phyloP scores from a whole-genome alignment of 2,113 vertebrate species.

The Carassius carassius region DNA sequence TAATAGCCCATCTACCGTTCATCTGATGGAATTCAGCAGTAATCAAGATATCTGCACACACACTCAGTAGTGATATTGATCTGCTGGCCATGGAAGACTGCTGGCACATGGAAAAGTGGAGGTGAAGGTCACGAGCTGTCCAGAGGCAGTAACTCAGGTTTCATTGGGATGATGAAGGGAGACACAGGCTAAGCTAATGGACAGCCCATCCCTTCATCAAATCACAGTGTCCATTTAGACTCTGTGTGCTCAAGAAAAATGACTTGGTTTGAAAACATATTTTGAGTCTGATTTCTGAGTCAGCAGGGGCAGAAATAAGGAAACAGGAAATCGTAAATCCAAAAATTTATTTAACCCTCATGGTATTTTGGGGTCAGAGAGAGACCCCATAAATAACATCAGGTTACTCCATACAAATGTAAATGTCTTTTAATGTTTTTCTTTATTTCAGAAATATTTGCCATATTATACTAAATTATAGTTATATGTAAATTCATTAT shows the following conservation, averaged over 20 bases:
- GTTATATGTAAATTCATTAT: background rate
- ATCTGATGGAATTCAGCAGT: conserved; percentile 43
- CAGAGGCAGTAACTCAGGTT: conserved; percentile 58
- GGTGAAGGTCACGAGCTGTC: conserved; percentile 62
- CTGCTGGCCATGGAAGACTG: conserved; percentile 53
- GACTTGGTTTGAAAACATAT: conserved; percentile 43
- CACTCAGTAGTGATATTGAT: conserved; percentile 57
- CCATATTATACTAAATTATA: background rate
- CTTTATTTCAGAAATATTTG: background rate
- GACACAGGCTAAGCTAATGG: conserved; percentile 50
- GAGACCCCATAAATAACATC: background rate
- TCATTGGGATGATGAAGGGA: conserved; percentile 51
- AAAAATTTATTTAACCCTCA: background rate
- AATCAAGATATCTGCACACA: conserved; percentile 42
- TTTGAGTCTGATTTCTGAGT: conserved; percentile 29
- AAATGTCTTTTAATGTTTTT: background rate
- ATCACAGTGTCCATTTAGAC: conserved; percentile 30
- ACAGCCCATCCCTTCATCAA: conserved; percentile 44
- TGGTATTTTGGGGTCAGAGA: background rate
- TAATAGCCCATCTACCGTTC: conserved; percentile 18
- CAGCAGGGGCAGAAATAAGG: background rate
- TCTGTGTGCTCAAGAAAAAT: conserved; percentile 37
- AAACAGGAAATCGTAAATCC: conserved; percentile 29
- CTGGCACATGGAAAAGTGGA: conserved; percentile 59
- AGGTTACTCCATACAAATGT: background rate